Conservation (phyloP, 2,113 vertebrate genomes). For the Salvelinus fontinalis region DNA sequence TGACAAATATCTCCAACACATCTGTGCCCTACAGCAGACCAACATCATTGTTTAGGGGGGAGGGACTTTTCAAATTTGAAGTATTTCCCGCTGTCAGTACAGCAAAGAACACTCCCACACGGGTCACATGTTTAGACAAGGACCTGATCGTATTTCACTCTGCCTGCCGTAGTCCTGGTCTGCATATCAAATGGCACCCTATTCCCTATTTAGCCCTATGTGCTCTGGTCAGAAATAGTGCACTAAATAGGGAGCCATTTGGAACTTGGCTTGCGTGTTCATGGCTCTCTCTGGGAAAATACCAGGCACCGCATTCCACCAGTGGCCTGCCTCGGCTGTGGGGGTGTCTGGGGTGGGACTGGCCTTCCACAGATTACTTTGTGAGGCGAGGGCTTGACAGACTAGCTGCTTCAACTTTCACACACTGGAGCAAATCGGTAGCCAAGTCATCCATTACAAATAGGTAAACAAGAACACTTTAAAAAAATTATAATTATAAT, state of each 20-base stretch:
- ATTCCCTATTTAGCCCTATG: too few species aligned
- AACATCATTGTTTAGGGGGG: neutral
- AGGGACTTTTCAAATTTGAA: conserved; percentile 21
- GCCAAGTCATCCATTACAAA: conserved; percentile 33
- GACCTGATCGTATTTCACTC: conserved; percentile 64
- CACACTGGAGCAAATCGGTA: conserved; percentile 34
- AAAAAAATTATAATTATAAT: too few species aligned
- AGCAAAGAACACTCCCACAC: conserved; percentile 51
- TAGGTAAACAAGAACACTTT: conserved; percentile 19
- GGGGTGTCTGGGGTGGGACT: conserved; percentile 37
- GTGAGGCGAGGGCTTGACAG: conserved; percentile 46
- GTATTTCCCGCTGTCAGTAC: conserved; percentile 50
- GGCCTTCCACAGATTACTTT: conserved; percentile 50
- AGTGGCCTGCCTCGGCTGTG: conserved; percentile 35
- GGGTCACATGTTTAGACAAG: conserved; percentile 63
- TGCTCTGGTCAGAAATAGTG: too few species aligned
- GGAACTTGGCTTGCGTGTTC: conserved; percentile 31
- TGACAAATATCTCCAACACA: neutral
- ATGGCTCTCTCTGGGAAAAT: conserved; percentile 42
- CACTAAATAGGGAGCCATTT: too few species aligned
- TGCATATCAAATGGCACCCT: too few species aligned
- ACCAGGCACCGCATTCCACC: conserved; percentile 70
- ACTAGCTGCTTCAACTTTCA: conserved; percentile 34
- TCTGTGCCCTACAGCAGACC: neutral
- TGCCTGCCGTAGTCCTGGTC: conserved; percentile 19